phyloP scores from a whole-genome alignment of 2,797 vertebrate species.

The Austrolebias charrua region DNA sequence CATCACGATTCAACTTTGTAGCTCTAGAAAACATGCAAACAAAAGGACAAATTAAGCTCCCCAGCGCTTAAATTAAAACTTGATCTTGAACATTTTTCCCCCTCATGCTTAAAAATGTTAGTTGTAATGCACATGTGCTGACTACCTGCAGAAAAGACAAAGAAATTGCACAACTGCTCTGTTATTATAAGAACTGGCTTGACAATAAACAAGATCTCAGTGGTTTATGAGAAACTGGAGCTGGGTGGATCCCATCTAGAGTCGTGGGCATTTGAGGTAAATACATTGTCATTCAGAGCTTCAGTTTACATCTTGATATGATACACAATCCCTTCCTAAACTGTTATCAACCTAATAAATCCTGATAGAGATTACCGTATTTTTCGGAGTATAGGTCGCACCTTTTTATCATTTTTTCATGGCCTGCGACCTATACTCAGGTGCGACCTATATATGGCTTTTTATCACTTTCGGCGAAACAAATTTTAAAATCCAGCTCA shows the following conservation, averaged over 20 bases:
- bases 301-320: background rate
- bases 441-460: no score
- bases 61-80: conserved; percentile 2
- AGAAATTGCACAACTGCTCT: conserved; percentile 7
- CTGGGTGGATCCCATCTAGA: background rate
- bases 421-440: no score
- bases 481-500: no score
- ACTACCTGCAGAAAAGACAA: conserved; percentile 3
- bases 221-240: conserved; percentile 8
- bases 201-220: conserved; percentile 20
- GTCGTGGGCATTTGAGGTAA: background rate
- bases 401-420: no score
- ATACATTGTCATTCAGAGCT: background rate
- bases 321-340: background rate
- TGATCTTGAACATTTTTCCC: no score
- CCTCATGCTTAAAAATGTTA: no score
- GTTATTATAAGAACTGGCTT: conserved; percentile 38
- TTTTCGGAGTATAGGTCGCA: no score
- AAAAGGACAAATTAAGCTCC: background rate
- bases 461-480: no score
- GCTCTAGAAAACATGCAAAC: conserved; percentile 48
- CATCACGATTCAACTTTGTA: conserved; percentile 40
- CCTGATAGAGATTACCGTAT: background rate
- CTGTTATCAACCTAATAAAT: background rate
- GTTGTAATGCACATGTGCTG: background rate